Conservation (phyloP, 2,797 vertebrate species). For the Crenuchus spilurus region DNA sequence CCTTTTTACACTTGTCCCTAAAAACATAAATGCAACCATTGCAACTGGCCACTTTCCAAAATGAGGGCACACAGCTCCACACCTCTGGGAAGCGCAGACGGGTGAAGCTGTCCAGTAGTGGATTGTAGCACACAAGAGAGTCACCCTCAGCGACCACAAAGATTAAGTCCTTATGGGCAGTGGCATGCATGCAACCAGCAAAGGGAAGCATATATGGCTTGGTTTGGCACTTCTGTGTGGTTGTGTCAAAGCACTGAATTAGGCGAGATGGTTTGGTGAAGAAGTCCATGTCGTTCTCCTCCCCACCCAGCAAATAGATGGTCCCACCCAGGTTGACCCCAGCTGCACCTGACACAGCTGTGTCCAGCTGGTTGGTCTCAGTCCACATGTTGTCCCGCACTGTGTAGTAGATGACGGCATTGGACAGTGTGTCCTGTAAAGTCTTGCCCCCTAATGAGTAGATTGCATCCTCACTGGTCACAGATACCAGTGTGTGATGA, state of each 20-base stretch:
- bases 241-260: conserved; percentile 96
- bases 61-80: conserved; percentile 94
- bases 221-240: conserved; percentile 88
- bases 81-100: conserved; percentile 92
- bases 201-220: conserved; percentile 96
- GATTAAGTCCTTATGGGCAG: conserved; percentile 95
- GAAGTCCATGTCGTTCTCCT: conserved; percentile 98
- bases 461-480: conserved; percentile 88
- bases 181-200: conserved; percentile 94
- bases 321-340: conserved; percentile 94
- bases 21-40: conserved; percentile 98
- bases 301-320: conserved; percentile 95
- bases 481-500: conserved; percentile 94
- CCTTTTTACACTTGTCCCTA: conserved; percentile 96
- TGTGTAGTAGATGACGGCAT: conserved; percentile 94
- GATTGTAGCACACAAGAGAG: conserved; percentile 95
- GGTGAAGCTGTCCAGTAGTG: conserved; percentile 95
- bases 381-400: conserved; percentile 97
- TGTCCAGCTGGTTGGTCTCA: conserved; percentile 93
- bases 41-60: conserved; percentile 99
- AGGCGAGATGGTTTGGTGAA: conserved; percentile 97
- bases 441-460: conserved; percentile 97
- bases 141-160: conserved; percentile 96
- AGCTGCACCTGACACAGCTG: conserved; percentile 91
- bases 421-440: conserved; percentile 94